These are phyloP conservation scores for Fragum sueziense DNA, from an alignment of 2,888 invertebrate species.

Conservation along the genomic window DNA sequence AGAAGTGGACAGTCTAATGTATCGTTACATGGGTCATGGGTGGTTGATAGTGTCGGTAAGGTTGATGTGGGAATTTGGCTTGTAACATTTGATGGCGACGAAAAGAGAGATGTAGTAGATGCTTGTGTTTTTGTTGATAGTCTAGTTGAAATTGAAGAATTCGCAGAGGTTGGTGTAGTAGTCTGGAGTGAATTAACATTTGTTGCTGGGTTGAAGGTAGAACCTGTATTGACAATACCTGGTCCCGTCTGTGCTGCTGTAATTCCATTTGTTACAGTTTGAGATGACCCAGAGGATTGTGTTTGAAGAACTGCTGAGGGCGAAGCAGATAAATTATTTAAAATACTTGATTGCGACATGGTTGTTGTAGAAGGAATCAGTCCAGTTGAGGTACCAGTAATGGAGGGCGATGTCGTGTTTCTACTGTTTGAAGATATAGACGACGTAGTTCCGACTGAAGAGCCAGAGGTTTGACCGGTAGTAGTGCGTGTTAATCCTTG, in stretches of 20 bases:
- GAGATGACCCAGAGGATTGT: background rate
- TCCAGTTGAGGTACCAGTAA: background rate
- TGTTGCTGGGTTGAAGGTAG: background rate
- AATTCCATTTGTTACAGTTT: background rate
- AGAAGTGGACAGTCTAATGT: conserved; percentile 37
- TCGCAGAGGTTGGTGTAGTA: background rate
- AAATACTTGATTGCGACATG: background rate
- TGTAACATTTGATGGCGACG: background rate
- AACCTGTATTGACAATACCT: background rate
- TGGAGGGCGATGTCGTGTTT: background rate
- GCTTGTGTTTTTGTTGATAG: background rate
- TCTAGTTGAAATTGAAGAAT: background rate
- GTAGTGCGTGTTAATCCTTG: background rate
- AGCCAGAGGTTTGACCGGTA: background rate
- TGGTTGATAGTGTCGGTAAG: conserved; percentile 11
- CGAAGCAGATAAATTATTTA: background rate
- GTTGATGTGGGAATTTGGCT: background rate
- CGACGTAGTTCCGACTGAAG: background rate
- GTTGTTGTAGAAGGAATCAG: background rate
- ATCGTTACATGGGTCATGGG: conserved; percentile 40
- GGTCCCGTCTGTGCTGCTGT: background rate
- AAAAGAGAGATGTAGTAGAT: background rate
- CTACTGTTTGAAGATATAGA: background rate
- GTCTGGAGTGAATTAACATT: background rate
- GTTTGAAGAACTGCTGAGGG: background rate